Conservation (phyloP, 2,797 vertebrate genomes). For the Agapornis canus region DNA sequence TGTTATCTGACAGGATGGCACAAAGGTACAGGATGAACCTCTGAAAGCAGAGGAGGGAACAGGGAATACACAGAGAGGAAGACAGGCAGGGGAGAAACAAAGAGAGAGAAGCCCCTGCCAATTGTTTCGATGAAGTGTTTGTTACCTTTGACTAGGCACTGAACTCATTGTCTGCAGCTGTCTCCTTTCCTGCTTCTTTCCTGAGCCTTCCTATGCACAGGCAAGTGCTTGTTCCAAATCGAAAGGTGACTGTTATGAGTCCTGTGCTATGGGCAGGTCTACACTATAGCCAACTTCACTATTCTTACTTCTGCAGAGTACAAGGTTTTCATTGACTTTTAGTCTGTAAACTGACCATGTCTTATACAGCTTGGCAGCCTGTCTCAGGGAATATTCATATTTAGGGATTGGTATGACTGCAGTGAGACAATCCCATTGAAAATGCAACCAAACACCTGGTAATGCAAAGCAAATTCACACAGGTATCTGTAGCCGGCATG, state of each 20-base stretch:
- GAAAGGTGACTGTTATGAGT: slow-evolving; percentile 17
- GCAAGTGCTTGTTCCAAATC: slow-evolving; percentile 10
- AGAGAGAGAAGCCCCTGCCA: slow-evolving; percentile 23
- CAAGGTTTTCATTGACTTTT: background rate
- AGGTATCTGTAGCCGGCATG: background rate
- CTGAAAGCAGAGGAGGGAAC: background rate
- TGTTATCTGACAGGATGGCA: background rate
- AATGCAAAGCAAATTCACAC: background rate
- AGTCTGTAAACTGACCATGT: background rate
- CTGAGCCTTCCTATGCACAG: slow-evolving; percentile 34
- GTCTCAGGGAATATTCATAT: background rate
- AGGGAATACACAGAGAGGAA: slow-evolving; percentile 22
- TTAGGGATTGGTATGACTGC: background rate
- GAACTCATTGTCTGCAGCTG: background rate
- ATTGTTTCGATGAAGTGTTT: background rate
- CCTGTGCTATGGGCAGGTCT: background rate
- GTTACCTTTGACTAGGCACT: slow-evolving; percentile 38
- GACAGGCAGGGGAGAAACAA: slow-evolving; percentile 23
- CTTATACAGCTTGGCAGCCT: background rate
- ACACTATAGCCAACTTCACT: background rate
- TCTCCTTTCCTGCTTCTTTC: slow-evolving; percentile 52
- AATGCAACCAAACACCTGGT: background rate
- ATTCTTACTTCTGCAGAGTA: background rate
- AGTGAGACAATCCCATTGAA: background rate
- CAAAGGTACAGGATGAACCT: background rate